phyloP scores from a whole-genome alignment of 2,888 invertebrate species.

The Sturmia bella region DNA sequence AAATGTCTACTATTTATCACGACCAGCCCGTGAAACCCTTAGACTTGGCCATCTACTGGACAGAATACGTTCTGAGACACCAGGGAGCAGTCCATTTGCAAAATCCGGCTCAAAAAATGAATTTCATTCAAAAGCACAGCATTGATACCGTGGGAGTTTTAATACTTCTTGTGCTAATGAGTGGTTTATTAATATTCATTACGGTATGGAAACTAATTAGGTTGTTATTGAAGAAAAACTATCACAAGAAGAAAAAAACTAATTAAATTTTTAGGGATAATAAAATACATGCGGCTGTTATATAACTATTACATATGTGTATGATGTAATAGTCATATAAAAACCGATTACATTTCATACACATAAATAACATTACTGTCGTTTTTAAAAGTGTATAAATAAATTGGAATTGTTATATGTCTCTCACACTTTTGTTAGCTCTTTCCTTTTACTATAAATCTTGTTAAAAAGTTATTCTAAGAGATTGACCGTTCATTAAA shows the following conservation, averaged over 20 bases:
- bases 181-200: too few species aligned
- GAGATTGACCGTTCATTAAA: too few species aligned
- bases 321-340: too few species aligned
- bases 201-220: background rate
- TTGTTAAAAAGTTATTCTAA: too few species aligned
- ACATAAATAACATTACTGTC: too few species aligned
- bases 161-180: constrained; percentile 33
- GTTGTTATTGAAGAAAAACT: background rate
- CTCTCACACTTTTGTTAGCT: too few species aligned
- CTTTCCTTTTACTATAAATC: too few species aligned
- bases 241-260: background rate
- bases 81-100: constrained; percentile 75
- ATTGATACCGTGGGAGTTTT: constrained; percentile 75
- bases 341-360: too few species aligned
- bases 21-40: constrained; percentile 78
- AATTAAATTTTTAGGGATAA: background rate
- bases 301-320: too few species aligned
- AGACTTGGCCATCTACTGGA: constrained; percentile 77
- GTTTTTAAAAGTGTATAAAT: too few species aligned
- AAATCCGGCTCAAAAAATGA: constrained; percentile 73
- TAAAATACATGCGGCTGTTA: too few species aligned
- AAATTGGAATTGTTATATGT: too few species aligned
- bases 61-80: constrained; percentile 77
- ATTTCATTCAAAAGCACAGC: constrained; percentile 74
- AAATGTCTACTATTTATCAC: constrained; percentile 73